Base-by-base conservation (phyloP, 2,113 vertebrate genomes). In the Epinephelus fuscoguttatus region DNA sequence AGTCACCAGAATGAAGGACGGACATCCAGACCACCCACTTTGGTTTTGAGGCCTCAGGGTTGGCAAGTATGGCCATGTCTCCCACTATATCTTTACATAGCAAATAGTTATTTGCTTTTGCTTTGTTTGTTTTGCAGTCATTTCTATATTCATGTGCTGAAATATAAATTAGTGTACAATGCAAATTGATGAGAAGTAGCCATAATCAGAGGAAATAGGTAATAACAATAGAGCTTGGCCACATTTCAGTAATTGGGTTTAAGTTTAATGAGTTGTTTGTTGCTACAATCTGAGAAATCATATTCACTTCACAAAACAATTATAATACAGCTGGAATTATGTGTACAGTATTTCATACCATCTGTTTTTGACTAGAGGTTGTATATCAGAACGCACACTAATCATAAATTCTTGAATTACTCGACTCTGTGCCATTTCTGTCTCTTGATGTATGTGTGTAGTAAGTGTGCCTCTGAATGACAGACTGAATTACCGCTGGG, bases 391-490 rank as follows among this genome's bases (percentile, higher is more conserved):
- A 25, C 1, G 1, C 0, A 13, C 60, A 25, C 5, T 53, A 14
- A 63, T 40, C 4, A 49, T 74, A 61, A 19, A 71, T 79, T 59
- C 37, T 63, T 33, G 50, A 4, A 18, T 82, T 33, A 40, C 23
- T 75, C 27, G 30, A 42, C 37, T 55, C 11, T 23, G 33, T 27
- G 11, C 42, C 72, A 23, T 74, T 49, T 66, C 17, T 50, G 25
- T 69, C 47, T 60, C 42, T 27, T 66, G 56, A 71, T 66, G 17
- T n/a, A 57, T 59, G 42, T 0, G 7, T 78, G 57, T 42, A 23
- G 56, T 67, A 52, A 84, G 57, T 70, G 13, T 80, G 80, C 25
- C 78, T n/a, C 37, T 67, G 40, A 62, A 53, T 21, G n/a, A 40
- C 3, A 0, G 73, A 37, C 25, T 72, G 55, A 75, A 71, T 83